phyloP scores from a whole-genome alignment of 1,140 invertebrate genomes.

The Drosophila seguyi region DNA sequence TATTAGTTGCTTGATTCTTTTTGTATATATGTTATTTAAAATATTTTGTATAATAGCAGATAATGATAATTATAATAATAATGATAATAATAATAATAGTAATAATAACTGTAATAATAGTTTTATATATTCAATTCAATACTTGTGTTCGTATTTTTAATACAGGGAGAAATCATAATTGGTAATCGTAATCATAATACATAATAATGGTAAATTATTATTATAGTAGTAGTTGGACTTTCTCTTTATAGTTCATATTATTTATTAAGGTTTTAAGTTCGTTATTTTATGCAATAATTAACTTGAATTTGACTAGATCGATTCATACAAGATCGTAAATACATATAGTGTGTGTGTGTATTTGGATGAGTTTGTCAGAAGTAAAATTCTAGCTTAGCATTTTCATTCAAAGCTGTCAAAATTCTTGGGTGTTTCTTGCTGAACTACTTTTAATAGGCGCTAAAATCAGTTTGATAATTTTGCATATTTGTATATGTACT shows the following conservation, averaged over 20 bases:
- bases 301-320: constrained; percentile 83
- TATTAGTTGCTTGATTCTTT: constrained; percentile 49
- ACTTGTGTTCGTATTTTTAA: constrained; percentile 78
- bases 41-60: constrained; percentile 75
- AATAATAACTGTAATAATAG: constrained; percentile 60
- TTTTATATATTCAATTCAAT: constrained; percentile 61
- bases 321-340: constrained; percentile 79
- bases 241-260: constrained; percentile 51
- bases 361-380: constrained; percentile 50
- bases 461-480: constrained; percentile 77
- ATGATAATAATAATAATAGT: constrained; percentile 66
- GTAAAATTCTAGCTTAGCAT: constrained; percentile 80
- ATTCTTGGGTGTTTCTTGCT: constrained; percentile 43
- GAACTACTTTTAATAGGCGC: constrained; percentile 70
- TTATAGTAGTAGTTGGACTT: constrained; percentile 82
- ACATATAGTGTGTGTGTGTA: constrained; percentile 60
- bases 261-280: constrained; percentile 53
- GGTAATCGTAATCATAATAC: constrained; percentile 60
- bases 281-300: constrained; percentile 81
- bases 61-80: constrained; percentile 74
- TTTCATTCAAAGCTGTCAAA: constrained; percentile 60
- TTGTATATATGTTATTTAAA: constrained; percentile 75
- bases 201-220: constrained; percentile 73
- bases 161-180: constrained; percentile 63
- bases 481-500: constrained; percentile 62